Evolutionary conservation across 1,140 invertebrate genomes (phyloP).

Genomic region (Brachionus asplanchnoidis): DNA sequence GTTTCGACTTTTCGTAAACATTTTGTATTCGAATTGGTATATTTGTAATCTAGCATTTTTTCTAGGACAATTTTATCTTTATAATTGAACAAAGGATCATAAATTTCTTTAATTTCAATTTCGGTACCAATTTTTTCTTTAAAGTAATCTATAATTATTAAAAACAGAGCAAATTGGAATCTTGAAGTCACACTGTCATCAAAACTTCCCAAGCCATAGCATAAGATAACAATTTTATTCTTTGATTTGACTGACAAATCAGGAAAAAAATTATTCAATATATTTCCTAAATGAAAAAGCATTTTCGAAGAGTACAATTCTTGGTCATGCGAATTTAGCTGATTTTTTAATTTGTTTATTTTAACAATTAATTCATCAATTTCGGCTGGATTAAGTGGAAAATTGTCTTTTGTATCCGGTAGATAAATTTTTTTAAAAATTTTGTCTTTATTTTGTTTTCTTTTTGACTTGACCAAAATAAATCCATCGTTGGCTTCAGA

Average conservation of each 20-base stretch:
- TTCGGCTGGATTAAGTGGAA: background rate
- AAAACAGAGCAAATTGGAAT: conserved; percentile 8
- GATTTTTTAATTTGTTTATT: background rate
- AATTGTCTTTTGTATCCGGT: background rate
- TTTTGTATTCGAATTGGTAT: background rate
- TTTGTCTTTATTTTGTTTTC: background rate
- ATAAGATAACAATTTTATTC: conserved; percentile 3
- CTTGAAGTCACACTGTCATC: conserved; percentile 1
- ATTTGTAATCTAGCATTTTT: background rate
- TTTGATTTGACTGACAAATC: background rate
- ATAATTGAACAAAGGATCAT: conserved; percentile 19
- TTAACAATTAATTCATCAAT: background rate
- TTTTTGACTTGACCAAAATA: conserved; percentile 5
- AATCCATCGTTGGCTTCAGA: background rate
- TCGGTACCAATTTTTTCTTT: background rate
- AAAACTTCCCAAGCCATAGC: conserved; percentile 36
- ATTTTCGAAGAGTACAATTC: background rate
- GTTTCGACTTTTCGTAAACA: background rate
- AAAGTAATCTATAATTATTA: conserved; percentile 6
- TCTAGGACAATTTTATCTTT: background rate
- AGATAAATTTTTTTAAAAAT: background rate
- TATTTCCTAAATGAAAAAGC: background rate
- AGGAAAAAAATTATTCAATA: background rate
- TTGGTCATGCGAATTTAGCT: background rate
- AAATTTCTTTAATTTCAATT: background rate